These are phyloP conservation scores for Micronycteris hirsuta DNA, from an alignment of 2,113 vertebrate genomes.

Conservation along the genomic window DNA sequence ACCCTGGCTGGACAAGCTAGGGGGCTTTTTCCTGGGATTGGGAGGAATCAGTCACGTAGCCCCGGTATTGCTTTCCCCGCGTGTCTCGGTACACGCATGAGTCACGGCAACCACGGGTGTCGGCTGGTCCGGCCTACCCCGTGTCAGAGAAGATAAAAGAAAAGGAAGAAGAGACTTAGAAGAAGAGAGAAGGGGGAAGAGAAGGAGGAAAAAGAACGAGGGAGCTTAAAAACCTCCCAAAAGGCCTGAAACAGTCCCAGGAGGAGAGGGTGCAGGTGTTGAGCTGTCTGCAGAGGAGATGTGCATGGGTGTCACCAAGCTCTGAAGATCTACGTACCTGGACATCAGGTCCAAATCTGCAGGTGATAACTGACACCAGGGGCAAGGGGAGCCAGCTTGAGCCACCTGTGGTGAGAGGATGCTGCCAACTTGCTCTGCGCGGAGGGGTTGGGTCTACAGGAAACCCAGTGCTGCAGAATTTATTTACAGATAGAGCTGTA, in stretches of 20 bases:
- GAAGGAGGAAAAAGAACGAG: background rate
- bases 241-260: background rate
- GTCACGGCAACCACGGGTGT: too few species aligned
- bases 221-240: background rate
- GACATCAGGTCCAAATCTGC: background rate
- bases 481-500: slow-evolving; percentile 48
- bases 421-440: slow-evolving; percentile 31
- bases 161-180: background rate
- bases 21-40: too few species aligned
- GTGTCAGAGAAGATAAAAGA: too few species aligned
- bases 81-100: too few species aligned
- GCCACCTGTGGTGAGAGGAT: background rate
- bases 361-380: background rate
- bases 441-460: slow-evolving; percentile 48
- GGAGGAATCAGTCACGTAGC: too few species aligned
- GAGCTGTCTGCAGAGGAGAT: background rate
- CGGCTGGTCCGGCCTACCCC: too few species aligned
- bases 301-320: background rate
- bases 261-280: too few species aligned
- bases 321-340: background rate
- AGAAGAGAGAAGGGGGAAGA: background rate
- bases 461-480: background rate
- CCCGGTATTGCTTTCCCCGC: too few species aligned
- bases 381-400: background rate
- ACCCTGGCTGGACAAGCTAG: too few species aligned